Percentiles rank a stretch among this genome's conserved stretches.
These are phyloP conservation scores for Pelagia noctiluca DNA, from an alignment of 30 jellyfish, hydroid and myxozoan genomes.

Conservation along the genomic window DNA sequence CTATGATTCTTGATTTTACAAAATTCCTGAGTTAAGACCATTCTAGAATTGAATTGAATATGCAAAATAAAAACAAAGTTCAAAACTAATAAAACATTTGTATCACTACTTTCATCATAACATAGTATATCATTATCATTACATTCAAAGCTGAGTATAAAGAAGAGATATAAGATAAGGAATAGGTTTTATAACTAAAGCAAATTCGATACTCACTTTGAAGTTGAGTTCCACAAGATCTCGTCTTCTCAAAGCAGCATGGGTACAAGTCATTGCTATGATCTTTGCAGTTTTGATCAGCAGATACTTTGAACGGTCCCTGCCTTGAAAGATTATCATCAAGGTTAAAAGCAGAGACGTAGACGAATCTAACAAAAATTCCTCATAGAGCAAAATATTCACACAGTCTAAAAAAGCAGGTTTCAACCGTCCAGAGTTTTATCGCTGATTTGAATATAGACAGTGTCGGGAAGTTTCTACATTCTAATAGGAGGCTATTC, in stretches of 20 bases:
- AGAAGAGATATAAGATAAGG: background rate
- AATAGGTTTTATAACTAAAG: background rate
- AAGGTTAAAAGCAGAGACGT: background rate
- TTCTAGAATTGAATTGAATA: no score
- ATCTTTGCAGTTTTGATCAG: constrained; percentile 96
- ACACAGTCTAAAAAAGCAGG: background rate
- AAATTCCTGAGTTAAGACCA: no score
- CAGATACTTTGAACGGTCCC: constrained; percentile 96
- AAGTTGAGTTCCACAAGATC: constrained; percentile 96
- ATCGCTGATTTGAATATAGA: no score
- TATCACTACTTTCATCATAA: no score
- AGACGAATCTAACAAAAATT: background rate
- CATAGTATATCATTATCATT: no score
- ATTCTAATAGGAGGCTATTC: no score
- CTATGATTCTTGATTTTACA: no score
- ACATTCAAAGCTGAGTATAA: no score
- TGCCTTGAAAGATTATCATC: constrained; percentile 56
- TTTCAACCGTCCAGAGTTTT: no score
- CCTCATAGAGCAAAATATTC: background rate
- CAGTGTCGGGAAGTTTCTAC: no score
- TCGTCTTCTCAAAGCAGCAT: constrained; percentile 98
- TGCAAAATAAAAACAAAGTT: no score
- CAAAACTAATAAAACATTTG: no score
- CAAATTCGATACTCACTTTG: constrained; percentile 49
- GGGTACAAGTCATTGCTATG: constrained; percentile 99